phyloP scores from a whole-genome alignment of 2,113 vertebrate genomes.

The Glareola pratincola region DNA sequence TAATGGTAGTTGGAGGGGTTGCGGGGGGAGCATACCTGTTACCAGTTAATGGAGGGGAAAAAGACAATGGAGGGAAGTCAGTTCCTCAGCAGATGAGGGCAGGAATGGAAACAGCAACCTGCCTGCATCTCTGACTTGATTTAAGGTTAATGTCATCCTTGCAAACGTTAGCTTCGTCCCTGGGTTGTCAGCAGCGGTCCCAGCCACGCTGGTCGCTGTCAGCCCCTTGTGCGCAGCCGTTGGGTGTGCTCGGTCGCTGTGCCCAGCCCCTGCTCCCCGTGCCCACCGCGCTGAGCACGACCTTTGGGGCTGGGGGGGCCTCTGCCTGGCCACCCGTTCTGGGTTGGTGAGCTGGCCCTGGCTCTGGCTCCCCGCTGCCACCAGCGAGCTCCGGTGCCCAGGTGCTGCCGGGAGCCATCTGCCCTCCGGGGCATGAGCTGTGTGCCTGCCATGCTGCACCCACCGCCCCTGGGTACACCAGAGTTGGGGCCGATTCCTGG shows the following conservation, averaged over 20 bases:
- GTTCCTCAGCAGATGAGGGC: background rate
- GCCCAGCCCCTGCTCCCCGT: accelerated
- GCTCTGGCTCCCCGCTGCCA: background rate
- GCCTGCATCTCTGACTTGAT: background rate
- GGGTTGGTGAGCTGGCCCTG: background rate
- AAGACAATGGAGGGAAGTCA: background rate
- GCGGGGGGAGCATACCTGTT: background rate
- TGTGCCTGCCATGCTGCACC: background rate
- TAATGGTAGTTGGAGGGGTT: background rate
- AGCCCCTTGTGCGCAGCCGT: background rate
- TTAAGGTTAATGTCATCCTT: background rate
- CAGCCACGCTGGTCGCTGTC: background rate
- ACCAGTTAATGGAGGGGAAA: background rate
- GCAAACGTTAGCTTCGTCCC: background rate
- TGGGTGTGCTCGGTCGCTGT: background rate
- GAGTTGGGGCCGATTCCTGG: background rate
- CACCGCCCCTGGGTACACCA: background rate
- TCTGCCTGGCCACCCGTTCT: background rate
- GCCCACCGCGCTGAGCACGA: accelerated
- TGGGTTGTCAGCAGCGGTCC: background rate
- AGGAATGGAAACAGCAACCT: background rate
- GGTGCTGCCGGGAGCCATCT: background rate
- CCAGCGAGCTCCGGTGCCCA: background rate
- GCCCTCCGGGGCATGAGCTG: background rate
- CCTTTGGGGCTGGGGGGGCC: background rate